phyloP scores from a whole-genome alignment of 2,888 invertebrate genomes.

The Epirrhoe alternata region DNA sequence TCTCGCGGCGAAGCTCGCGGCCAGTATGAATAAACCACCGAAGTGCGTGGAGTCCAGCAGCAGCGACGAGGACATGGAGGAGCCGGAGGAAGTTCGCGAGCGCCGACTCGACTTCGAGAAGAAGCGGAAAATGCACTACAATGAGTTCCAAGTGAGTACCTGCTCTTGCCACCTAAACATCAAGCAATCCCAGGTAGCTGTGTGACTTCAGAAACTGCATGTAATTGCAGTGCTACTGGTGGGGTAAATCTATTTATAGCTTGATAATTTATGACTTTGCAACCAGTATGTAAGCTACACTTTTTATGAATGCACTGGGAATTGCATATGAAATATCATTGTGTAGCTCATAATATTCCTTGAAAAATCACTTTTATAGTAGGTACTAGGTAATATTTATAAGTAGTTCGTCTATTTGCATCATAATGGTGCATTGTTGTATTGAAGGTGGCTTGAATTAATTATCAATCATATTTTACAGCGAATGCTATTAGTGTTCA shows the following conservation, averaged over 20 bases:
- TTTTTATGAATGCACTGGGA: not conserved
- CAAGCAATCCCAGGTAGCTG: conserved; percentile 44
- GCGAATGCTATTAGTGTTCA: no score
- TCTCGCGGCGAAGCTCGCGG: conserved; percentile 89
- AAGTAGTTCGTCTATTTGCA: no score
- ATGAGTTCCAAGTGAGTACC: conserved; percentile 90
- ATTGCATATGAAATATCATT: not conserved
- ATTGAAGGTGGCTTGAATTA: no score
- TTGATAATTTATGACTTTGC: not conserved
- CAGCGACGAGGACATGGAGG: conserved; percentile 85
- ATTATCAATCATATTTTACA: no score
- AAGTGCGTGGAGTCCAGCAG: conserved; percentile 78
- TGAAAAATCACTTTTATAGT: not conserved
- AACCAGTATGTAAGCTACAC: not conserved
- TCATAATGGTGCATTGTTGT: no score
- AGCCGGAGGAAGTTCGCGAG: conserved; percentile 87
- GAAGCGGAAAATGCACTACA: conserved; percentile 98
- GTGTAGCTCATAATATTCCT: not conserved
- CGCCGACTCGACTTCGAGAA: conserved; percentile 93
- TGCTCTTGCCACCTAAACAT: conserved; percentile 26
- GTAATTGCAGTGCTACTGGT: conserved; percentile 18
- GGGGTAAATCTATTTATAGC: conserved; percentile 17
- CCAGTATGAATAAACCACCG: conserved; percentile 82
- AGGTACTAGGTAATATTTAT: no score
- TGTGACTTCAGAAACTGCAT: conserved; percentile 2